A percentile compares a stretch with the other conserved stretches of the same genome.
phyloP scores from a whole-genome alignment of 2,113 vertebrate species.

The Lynx canadensis region DNA sequence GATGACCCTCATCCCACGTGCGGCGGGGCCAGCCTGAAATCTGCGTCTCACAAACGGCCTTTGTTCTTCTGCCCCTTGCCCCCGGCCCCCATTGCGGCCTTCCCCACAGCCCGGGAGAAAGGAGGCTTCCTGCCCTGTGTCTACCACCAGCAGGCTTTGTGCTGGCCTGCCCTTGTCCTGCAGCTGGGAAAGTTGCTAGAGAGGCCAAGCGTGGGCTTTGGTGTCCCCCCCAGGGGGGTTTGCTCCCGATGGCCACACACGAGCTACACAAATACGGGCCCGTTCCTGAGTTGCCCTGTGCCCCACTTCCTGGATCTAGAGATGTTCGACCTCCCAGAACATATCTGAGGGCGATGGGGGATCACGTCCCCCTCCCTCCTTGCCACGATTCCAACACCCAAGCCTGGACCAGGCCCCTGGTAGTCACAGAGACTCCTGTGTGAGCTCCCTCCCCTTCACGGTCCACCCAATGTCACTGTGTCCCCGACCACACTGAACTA shows the following conservation, averaged over 20 bases:
- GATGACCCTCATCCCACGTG: not conserved
- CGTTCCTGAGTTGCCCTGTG: not conserved
- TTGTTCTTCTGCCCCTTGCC: not conserved
- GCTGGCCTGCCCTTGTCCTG: not conserved
- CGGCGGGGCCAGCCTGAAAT: not conserved
- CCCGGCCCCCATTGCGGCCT: not conserved
- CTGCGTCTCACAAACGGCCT: not conserved
- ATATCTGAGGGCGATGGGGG: not conserved
- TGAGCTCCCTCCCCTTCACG: not conserved
- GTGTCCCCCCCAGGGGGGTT: not conserved
- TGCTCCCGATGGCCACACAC: not conserved
- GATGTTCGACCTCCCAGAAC: not conserved
- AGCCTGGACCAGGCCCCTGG: not conserved
- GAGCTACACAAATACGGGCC: not conserved
- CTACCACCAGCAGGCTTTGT: not conserved
- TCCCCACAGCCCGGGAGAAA: not conserved
- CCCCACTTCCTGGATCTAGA: not conserved
- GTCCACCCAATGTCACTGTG: not conserved
- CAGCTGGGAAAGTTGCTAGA: not conserved
- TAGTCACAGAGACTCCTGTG: not conserved
- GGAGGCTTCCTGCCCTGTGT: constrained; percentile 20
- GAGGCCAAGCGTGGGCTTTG: not conserved
- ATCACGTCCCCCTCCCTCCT: not conserved
- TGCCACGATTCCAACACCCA: not conserved
- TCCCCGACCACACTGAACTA: rapidly evolving